These are phyloP conservation scores for Cephus sareptanus DNA, from an alignment of 2,888 invertebrate species.

Conservation along the genomic window DNA sequence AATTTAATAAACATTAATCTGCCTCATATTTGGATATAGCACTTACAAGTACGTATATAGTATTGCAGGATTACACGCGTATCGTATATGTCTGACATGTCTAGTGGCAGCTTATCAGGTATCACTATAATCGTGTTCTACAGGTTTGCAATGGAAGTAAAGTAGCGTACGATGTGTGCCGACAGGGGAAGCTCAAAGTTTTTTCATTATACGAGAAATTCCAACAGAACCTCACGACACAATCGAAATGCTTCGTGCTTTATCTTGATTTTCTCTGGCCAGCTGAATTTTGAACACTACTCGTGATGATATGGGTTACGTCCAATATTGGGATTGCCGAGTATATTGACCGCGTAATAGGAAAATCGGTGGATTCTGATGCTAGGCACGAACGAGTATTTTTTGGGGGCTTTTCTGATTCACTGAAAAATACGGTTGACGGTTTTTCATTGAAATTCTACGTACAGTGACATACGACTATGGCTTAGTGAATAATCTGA, in stretches of 20 bases:
- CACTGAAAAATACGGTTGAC: not conserved
- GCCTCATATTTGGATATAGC: not conserved
- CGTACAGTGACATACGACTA: not conserved
- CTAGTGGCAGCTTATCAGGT: not conserved
- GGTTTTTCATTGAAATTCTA: not conserved
- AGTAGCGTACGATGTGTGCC: not conserved
- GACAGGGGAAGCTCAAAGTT: not conserved
- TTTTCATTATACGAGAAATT: not conserved
- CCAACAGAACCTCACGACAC: not conserved
- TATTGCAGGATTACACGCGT: constrained; percentile 1
- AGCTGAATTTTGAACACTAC: not conserved
- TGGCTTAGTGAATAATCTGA: not conserved
- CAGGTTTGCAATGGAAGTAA: not conserved
- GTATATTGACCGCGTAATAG: not conserved
- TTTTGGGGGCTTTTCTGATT: not conserved
- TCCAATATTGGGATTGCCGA: not conserved
- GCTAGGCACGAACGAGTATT: not conserved
- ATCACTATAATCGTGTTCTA: not conserved
- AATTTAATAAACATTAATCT: not conserved
- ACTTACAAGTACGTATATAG: not conserved
- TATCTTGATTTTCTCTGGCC: not conserved
- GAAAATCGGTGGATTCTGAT: not conserved
- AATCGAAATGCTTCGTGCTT: not conserved
- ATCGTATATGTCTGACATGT: not conserved
- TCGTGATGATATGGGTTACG: not conserved